Conservation (phyloP, 2,888 invertebrate species). For the Ectemnius lituratus region DNA sequence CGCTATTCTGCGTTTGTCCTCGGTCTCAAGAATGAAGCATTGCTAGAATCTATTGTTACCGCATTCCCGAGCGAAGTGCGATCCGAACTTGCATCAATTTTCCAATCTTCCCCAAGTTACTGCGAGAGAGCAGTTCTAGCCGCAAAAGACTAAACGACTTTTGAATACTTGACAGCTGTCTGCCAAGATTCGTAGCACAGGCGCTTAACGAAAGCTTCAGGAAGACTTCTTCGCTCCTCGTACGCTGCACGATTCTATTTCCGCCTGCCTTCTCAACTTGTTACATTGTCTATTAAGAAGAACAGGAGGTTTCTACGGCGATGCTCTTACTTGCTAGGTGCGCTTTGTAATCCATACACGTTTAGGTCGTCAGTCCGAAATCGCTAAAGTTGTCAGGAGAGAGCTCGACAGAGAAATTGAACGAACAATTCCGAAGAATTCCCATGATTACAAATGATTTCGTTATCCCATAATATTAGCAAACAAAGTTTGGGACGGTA, state of each 20-base stretch:
- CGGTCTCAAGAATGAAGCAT: conserved; percentile 31
- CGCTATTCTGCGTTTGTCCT: conserved; percentile 6
- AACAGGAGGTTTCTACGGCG: too few species aligned
- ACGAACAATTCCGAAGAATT: too few species aligned
- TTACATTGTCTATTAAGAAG: too few species aligned
- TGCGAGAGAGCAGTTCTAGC: conserved; percentile 37
- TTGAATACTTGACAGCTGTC: conserved; percentile 38
- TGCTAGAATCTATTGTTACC: not conserved
- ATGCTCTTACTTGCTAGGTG: too few species aligned
- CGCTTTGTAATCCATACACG: too few species aligned
- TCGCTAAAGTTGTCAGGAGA: too few species aligned
- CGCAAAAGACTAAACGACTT: conserved; percentile 51
- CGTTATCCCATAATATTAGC: too few species aligned
- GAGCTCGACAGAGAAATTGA: too few species aligned
- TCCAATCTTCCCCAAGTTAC: conserved; percentile 38
- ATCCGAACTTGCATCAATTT: conserved; percentile 4
- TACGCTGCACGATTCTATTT: not conserved
- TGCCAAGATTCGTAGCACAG: not conserved
- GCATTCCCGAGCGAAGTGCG: not conserved
- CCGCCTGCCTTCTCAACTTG: too few species aligned
- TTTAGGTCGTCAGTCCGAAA: too few species aligned
- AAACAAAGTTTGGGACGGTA: too few species aligned
- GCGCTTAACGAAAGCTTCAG: not conserved
- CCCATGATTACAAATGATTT: too few species aligned
- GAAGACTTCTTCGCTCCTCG: not conserved